These are phyloP conservation scores for Rotaria socialis DNA, from an alignment of 2,888 invertebrate species.

Conservation along the genomic window DNA sequence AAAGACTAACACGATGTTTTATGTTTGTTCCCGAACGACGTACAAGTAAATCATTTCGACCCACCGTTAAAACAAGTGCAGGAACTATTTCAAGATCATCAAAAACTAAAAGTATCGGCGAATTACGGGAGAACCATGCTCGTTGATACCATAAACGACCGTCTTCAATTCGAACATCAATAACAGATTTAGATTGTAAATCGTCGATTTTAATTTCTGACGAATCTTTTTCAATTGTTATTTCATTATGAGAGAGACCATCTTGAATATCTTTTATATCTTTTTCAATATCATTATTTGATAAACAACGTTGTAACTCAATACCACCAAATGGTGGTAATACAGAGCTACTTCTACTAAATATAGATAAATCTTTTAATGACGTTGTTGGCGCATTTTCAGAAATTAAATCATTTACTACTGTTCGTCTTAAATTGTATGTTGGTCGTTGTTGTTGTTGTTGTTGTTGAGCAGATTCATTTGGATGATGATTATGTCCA, in stretches of 20 bases:
- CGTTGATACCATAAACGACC: slow-evolving; percentile 1
- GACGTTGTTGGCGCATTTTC: not conserved
- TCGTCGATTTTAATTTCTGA: not conserved
- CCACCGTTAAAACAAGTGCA: not conserved
- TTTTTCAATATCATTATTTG: not conserved
- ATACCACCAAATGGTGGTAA: slow-evolving; percentile 7
- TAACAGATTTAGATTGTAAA: not conserved
- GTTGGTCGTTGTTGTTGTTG: not conserved
- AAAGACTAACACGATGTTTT: slow-evolving; percentile 23
- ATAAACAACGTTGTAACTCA: slow-evolving; percentile 14
- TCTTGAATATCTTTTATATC: not conserved
- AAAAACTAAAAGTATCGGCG: not conserved
- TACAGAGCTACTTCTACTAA: not conserved
- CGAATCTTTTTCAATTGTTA: not conserved
- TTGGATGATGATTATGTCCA: not conserved
- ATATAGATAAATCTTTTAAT: not conserved
- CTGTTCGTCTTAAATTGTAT: not conserved
- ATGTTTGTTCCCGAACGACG: not conserved
- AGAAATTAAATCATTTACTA: not conserved
- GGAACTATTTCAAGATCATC: not conserved
- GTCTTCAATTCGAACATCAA: not conserved
- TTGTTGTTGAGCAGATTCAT: not conserved
- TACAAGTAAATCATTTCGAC: not conserved
- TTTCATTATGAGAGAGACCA: not conserved
- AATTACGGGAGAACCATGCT: not conserved